Conservation (phyloP, 2,797 vertebrate species). For the Gallirallus australis region DNA sequence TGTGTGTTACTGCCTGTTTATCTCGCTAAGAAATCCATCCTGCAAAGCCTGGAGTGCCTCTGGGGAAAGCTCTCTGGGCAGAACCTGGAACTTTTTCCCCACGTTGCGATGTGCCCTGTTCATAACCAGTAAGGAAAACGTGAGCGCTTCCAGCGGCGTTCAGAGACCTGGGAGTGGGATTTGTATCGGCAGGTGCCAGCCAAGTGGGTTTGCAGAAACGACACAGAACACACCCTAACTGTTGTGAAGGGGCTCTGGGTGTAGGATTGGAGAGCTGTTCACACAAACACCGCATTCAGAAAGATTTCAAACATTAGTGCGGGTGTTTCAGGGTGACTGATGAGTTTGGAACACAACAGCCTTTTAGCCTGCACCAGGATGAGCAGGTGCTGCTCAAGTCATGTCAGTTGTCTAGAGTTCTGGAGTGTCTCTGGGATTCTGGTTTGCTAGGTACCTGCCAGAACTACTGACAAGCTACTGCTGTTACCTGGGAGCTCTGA, state of each 20-base stretch:
- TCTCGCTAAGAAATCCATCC: background rate
- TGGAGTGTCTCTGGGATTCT: background rate
- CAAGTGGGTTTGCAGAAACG: background rate
- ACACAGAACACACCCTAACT: background rate
- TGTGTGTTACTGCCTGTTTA: background rate
- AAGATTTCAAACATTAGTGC: background rate
- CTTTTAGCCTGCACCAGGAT: background rate
- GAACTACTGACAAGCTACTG: background rate
- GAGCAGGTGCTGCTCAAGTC: conserved; percentile 3
- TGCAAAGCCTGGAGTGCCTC: background rate
- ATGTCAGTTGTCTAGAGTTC: background rate
- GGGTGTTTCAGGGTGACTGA: conserved; percentile 12
- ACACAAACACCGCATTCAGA: background rate
- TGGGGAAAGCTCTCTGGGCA: background rate
- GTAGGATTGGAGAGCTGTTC: background rate
- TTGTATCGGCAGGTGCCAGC: background rate
- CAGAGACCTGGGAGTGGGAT: background rate
- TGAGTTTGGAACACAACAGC: background rate
- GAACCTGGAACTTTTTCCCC: background rate
- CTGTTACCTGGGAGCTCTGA: background rate
- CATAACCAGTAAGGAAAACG: fast-evolving
- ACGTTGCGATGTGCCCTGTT: fast-evolving
- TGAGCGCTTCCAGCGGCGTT: fast-evolving
- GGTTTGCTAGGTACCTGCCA: background rate
- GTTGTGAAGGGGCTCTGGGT: background rate